phyloP scores from a whole-genome alignment of 2,113 vertebrate species.

The Eretmochelys imbricata region DNA sequence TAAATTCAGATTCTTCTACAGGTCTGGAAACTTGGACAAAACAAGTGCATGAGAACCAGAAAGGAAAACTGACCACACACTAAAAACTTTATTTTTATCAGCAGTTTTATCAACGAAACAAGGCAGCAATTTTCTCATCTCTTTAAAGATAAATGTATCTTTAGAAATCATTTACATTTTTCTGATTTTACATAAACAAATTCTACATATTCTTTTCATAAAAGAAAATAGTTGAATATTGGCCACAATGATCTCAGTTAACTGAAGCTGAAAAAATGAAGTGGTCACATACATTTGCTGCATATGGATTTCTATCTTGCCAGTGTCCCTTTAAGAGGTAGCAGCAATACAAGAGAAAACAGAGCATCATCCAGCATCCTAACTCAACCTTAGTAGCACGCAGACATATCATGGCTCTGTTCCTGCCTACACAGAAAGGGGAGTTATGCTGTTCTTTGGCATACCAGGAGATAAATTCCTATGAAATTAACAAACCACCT shows the following conservation, averaged over 20 bases:
- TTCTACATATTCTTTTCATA: background rate
- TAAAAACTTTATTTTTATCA: background rate
- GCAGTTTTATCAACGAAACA: background rate
- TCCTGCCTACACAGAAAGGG: background rate
- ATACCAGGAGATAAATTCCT: background rate
- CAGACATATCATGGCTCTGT: too few species aligned
- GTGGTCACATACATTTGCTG: rapidly evolving
- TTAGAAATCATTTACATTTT: background rate
- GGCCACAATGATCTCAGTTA: background rate
- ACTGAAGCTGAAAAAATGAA: background rate
- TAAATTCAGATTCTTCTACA: background rate
- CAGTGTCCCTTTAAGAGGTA: background rate
- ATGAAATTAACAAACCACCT: background rate
- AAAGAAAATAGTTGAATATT: background rate
- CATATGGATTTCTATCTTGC: background rate
- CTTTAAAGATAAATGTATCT: background rate
- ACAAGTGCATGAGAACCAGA: background rate
- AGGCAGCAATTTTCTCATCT: background rate
- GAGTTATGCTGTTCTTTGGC: background rate
- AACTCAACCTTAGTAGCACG: background rate
- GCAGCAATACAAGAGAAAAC: background rate
- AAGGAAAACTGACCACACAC: background rate
- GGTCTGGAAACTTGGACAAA: background rate
- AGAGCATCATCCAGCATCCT: background rate
- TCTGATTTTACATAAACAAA: background rate